Evolutionary conservation across 2,113 vertebrate species (phyloP).

Genomic region (Heteronetta atricapilla): DNA sequence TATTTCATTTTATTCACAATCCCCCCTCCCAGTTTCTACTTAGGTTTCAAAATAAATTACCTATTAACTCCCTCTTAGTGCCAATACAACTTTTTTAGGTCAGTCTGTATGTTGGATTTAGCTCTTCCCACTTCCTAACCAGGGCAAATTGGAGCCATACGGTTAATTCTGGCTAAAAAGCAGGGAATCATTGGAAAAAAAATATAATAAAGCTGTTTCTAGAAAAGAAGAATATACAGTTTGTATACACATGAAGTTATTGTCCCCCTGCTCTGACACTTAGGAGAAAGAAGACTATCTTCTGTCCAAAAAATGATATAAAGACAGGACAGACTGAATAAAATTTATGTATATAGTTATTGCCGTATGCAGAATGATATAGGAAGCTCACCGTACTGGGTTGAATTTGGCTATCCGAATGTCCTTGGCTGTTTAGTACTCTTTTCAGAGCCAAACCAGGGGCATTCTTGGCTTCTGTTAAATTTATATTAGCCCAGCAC

Average conservation of each 20-base stretch:
- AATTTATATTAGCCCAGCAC: constrained; percentile 60
- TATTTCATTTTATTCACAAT: not conserved
- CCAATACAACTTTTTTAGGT: not conserved
- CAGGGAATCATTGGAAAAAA: not conserved
- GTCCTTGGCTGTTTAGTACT: constrained; percentile 49
- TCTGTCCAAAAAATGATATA: not conserved
- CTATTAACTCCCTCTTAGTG: not conserved
- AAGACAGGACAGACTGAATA: not conserved
- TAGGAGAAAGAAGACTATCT: not conserved
- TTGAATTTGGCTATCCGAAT: constrained; percentile 46
- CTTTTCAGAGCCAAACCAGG: constrained; percentile 57
- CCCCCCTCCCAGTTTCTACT: not conserved
- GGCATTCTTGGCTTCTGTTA: constrained; percentile 61
- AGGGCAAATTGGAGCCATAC: not conserved
- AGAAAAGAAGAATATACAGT: not conserved
- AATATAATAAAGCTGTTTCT: not conserved
- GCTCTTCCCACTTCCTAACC: constrained; percentile 48
- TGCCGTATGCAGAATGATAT: not conserved
- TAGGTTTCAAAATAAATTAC: not conserved
- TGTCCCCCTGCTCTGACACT: not conserved
- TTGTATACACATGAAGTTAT: not conserved
- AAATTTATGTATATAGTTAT: not conserved
- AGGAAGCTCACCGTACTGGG: constrained; percentile 4
- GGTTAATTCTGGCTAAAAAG: not conserved
- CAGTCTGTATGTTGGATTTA: not conserved